Evolutionary conservation across 2,888 invertebrate genomes (phyloP).

Genomic region (Psylliodes chrysocephalus): DNA sequence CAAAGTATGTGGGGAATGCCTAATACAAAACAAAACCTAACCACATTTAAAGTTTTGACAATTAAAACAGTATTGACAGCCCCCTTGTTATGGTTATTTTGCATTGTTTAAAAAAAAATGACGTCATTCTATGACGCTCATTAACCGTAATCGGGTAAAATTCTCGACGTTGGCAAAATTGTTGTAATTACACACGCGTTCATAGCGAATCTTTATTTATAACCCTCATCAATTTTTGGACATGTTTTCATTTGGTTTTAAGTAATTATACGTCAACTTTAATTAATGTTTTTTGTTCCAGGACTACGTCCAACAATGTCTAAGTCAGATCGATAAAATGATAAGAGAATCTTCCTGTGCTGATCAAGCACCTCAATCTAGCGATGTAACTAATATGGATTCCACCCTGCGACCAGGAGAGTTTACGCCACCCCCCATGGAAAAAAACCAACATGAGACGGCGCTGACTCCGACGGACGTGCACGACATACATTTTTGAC

Average conservation of each 20-base stretch:
- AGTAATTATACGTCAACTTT: neutral
- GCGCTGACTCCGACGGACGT: slow-evolving; percentile 88
- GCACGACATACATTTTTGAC: slow-evolving; percentile 82
- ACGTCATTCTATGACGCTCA: no score
- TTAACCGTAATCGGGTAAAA: no score
- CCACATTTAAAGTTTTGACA: no score
- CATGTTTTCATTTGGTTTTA: neutral
- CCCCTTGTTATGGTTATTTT: no score
- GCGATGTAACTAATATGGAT: slow-evolving; percentile 41
- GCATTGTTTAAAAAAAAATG: no score
- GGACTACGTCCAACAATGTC: slow-evolving; percentile 84
- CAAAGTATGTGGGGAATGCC: no score
- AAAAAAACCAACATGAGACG: slow-evolving; percentile 71
- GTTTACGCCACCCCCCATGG: slow-evolving; percentile 60
- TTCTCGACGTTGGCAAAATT: no score
- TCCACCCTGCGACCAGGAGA: slow-evolving; percentile 54
- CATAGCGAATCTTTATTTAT: no score
- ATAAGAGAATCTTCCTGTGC: slow-evolving; percentile 67
- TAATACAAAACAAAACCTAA: no score
- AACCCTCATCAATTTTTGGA: neutral
- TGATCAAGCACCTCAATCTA: slow-evolving; percentile 43
- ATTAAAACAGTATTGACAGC: no score
- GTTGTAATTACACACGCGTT: no score
- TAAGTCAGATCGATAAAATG: slow-evolving; percentile 83
- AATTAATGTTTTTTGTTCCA: slow-evolving; percentile 66